Percentiles rank a stretch among this genome's conserved stretches.
Conservation (phyloP, 2,888 invertebrate species). For the Antheraea yamamai region DNA sequence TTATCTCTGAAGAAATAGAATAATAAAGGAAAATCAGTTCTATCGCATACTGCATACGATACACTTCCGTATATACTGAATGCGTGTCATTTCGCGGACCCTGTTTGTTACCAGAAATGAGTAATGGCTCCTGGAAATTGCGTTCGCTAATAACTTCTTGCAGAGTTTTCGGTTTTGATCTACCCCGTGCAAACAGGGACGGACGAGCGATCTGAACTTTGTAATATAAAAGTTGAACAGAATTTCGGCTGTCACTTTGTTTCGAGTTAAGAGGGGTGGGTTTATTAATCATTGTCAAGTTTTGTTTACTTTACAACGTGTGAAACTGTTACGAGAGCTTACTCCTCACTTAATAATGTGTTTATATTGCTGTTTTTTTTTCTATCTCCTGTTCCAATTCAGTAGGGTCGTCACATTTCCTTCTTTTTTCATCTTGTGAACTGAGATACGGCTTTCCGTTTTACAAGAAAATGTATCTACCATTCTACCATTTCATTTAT, state of each 20-base stretch:
- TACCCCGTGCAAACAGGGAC: conserved; percentile 59
- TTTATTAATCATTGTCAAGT: conserved; percentile 25
- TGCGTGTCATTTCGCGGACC: conserved; percentile 22
- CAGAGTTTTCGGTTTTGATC: conserved; percentile 63
- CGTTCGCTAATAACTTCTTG: conserved; percentile 71
- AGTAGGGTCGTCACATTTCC: no score
- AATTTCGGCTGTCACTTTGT: conserved; percentile 59
- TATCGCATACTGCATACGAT: conserved; percentile 1
- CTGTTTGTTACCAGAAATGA: conserved; percentile 65
- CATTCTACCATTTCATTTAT: no score
- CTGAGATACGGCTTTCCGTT: no score
- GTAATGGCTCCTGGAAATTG: conserved; percentile 74
- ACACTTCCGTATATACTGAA: conserved; percentile 5
- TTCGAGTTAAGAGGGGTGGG: conserved; percentile 49
- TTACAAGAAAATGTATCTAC: no score
- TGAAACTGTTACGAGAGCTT: not conserved
- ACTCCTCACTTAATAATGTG: not conserved
- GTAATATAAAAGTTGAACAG: conserved; percentile 63
- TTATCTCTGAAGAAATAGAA: not conserved
- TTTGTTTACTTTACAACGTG: conserved; percentile 8
- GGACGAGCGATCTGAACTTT: conserved; percentile 46
- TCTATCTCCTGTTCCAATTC: no score
- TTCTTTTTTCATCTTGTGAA: no score
- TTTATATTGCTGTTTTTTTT: not conserved
- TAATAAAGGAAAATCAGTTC: not conserved